Evolutionary conservation across 2,113 vertebrate species (phyloP).

Genomic region (Diglossa brunneiventris): DNA sequence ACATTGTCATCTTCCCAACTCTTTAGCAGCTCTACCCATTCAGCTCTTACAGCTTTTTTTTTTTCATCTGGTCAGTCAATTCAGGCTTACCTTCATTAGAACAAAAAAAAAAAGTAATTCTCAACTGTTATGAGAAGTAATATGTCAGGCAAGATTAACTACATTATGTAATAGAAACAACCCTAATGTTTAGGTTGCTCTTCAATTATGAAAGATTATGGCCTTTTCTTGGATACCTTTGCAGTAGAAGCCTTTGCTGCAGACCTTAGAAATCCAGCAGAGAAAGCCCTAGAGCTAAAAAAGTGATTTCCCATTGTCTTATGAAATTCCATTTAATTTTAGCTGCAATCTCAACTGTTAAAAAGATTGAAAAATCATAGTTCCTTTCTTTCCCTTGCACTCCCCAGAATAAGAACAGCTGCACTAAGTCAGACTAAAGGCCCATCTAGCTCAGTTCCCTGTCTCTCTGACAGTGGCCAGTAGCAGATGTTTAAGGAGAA

Average conservation of each 20-base stretch:
- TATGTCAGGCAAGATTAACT: not conserved
- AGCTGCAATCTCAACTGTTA: not conserved
- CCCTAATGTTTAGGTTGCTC: not conserved
- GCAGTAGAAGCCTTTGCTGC: not conserved
- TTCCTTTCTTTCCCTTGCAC: not conserved
- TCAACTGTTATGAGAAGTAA: not conserved
- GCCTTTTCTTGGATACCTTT: not conserved
- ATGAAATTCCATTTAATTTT: not conserved
- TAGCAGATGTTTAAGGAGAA: not conserved
- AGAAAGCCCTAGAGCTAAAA: not conserved
- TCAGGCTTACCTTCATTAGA: not conserved
- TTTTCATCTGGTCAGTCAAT: not conserved
- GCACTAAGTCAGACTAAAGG: not conserved
- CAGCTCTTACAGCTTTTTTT: not conserved
- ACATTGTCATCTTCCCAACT: not conserved
- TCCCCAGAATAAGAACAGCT: not conserved
- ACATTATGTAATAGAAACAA: not conserved
- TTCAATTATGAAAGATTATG: not conserved
- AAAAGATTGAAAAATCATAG: not conserved
- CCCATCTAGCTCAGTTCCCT: not conserved
- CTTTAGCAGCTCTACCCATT: not conserved
- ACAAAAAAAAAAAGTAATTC: not conserved
- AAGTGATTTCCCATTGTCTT: not conserved
- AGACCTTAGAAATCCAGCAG: not conserved
- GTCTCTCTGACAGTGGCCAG: not conserved